Percentiles rank a stretch among this genome's conserved stretches.
Conservation (phyloP, 1,140 invertebrate genomes). For the Drosophila littoralis region DNA sequence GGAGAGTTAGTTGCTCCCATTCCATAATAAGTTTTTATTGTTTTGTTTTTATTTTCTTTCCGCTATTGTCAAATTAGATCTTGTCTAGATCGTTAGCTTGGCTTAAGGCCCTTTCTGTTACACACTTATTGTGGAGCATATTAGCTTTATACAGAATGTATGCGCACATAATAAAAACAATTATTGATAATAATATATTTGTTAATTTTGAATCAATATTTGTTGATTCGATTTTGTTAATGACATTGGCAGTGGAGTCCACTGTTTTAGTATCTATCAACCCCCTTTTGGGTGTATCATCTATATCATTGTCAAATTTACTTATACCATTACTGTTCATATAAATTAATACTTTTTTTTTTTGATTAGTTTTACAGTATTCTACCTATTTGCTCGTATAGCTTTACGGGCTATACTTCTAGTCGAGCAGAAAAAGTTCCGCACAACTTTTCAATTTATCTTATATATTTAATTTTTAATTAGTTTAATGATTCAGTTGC, state of each 20-base stretch:
- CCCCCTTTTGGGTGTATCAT: not conserved
- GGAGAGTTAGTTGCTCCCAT: conserved; percentile 16
- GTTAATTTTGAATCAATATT: not conserved
- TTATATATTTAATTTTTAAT: too few relatives aligned
- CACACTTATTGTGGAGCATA: not conserved
- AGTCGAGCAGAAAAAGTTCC: too few relatives aligned
- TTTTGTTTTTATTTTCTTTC: too few relatives aligned
- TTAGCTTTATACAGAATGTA: not conserved
- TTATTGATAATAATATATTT: conserved; percentile 5
- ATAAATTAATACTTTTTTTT: too few relatives aligned
- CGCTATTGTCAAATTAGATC: not conserved
- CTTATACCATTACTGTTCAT: too few relatives aligned
- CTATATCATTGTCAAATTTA: too few relatives aligned
- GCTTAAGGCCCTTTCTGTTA: conserved; percentile 4
- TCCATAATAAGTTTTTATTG: not conserved
- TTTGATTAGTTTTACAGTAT: too few relatives aligned
- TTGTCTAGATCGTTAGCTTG: conserved; percentile 6
- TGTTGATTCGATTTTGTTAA: not conserved
- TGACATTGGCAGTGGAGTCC: not conserved
- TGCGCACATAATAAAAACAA: not conserved
- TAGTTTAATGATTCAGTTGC: too few relatives aligned
- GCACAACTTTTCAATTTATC: too few relatives aligned
- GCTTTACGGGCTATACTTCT: too few relatives aligned
- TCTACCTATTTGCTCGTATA: too few relatives aligned
- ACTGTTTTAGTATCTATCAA: not conserved